These are phyloP conservation scores for Poecilia velifera DNA, from an alignment of 2,797 vertebrate species.

Conservation along the genomic window DNA sequence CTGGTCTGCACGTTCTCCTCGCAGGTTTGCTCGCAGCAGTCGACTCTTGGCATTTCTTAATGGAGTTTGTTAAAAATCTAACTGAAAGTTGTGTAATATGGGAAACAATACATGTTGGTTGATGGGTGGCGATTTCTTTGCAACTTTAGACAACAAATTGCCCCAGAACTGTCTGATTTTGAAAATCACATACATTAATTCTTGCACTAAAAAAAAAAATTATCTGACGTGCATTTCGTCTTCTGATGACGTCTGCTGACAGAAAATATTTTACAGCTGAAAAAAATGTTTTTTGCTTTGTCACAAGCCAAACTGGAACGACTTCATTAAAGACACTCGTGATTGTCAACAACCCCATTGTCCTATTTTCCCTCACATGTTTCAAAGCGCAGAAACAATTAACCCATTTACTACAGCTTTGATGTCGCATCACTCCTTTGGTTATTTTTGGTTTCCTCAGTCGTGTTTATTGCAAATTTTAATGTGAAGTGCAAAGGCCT, in stretches of 20 bases:
- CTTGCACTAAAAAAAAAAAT: neutral
- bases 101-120: neutral
- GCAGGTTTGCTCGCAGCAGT: conserved; percentile 83
- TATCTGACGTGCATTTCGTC: neutral
- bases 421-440: conserved; percentile 18
- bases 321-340: conserved; percentile 3
- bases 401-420: conserved; percentile 13
- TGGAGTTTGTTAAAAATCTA: neutral
- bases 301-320: conserved; percentile 15
- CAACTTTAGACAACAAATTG: neutral
- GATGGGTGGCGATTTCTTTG: neutral
- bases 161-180: neutral
- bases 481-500: conserved; percentile 13
- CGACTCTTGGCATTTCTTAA: no score
- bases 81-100: neutral
- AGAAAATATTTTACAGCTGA: neutral
- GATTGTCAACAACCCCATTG: conserved; percentile 25
- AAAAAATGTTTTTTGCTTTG: conserved; percentile 22
- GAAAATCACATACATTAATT: neutral
- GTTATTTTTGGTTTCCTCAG: conserved; percentile 18
- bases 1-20: conserved; percentile 98
- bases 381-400: conserved; percentile 18
- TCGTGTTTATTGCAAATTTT: conserved; percentile 16
- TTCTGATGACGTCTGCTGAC: neutral
- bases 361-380: conserved; percentile 18